Percentiles rank a stretch among this genome's conserved stretches.
These are phyloP conservation scores for Lutjanus argentimaculatus DNA, from an alignment of 2,797 vertebrate species.

Conservation along the genomic window DNA sequence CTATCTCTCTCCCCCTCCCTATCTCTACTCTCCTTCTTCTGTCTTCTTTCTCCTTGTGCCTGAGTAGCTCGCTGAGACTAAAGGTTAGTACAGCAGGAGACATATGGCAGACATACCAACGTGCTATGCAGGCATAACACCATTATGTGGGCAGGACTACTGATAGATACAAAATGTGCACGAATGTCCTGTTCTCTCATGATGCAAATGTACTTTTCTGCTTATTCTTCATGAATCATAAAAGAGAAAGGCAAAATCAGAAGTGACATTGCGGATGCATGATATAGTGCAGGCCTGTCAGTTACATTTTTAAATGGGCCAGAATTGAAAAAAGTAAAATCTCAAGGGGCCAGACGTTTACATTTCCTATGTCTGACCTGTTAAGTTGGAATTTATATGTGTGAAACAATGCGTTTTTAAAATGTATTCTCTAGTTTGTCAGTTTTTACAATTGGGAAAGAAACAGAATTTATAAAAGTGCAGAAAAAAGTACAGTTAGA, in stretches of 20 bases:
- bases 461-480: no score
- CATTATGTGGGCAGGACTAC: conserved; percentile 16
- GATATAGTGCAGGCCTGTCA: no score
- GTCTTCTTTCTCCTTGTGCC: conserved; percentile 5
- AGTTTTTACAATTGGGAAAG: no score
- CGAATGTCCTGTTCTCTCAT: neutral
- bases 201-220: neutral
- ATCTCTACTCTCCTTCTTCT: neutral
- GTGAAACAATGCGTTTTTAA: no score
- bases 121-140: conserved; percentile 40
- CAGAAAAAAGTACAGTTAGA: no score
- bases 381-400: no score
- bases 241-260: neutral
- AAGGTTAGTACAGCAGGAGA: conserved; percentile 60
- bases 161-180: neutral
- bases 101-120: conserved; percentile 36
- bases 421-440: no score
- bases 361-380: no score
- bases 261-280: neutral
- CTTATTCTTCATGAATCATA: neutral
- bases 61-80: conserved; percentile 35
- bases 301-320: no score
- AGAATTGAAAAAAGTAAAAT: no score
- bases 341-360: no score
- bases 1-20: conserved; percentile 7